Evolutionary conservation across 2,113 vertebrate genomes (phyloP).

Genomic region (Myrmecophaga tridactyla): DNA sequence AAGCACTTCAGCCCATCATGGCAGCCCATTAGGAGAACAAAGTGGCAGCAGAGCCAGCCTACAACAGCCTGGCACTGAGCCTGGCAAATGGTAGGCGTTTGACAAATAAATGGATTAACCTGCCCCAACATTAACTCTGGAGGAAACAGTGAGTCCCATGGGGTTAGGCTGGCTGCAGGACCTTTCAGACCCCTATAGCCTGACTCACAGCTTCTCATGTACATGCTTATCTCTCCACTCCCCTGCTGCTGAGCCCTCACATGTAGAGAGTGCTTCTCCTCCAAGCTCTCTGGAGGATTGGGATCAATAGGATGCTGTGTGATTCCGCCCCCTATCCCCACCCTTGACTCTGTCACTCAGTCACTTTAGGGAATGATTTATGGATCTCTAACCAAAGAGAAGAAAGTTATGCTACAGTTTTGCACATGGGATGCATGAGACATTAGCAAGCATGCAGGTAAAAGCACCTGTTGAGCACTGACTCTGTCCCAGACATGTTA

Average conservation of each 20-base stretch:
- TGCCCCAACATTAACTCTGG: not conserved
- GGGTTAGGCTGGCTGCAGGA: not conserved
- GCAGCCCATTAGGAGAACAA: constrained; percentile 50
- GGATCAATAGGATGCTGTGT: not conserved
- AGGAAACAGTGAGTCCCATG: not conserved
- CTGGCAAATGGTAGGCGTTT: constrained; percentile 47
- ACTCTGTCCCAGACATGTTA: too few species aligned
- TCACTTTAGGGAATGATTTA: not conserved
- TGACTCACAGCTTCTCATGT: not conserved
- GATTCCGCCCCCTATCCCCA: not conserved
- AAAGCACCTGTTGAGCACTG: not conserved
- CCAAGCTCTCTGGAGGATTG: not conserved
- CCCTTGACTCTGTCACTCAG: not conserved
- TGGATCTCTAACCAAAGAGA: not conserved
- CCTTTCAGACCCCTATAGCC: constrained; percentile 1
- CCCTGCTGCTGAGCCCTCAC: not conserved
- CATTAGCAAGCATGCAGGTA: not conserved
- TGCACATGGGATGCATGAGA: not conserved
- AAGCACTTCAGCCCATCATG: constrained; percentile 25
- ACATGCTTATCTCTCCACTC: not conserved
- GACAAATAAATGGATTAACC: constrained; percentile 52
- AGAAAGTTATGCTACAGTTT: not conserved
- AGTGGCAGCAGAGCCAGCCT: constrained; percentile 16
- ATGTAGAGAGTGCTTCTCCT: not conserved
- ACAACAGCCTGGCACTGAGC: constrained; percentile 31